Base-by-base conservation (phyloP, 2,797 vertebrate genomes). In the Pygocentrus nattereri region DNA sequence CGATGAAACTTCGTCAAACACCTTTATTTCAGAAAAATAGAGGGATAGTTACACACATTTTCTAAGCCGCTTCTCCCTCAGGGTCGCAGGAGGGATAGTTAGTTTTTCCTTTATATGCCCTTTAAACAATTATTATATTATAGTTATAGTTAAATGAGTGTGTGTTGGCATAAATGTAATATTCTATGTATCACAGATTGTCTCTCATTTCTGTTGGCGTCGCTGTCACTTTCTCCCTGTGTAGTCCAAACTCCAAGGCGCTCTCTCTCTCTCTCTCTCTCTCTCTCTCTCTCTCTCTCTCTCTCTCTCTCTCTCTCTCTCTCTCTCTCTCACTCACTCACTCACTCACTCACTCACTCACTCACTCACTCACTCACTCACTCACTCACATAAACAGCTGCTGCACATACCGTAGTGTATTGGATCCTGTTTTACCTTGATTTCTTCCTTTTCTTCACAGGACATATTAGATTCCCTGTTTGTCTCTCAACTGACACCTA, bases 191-290 rank as follows among this genome's bases (percentile, higher is more conserved):
- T 49, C 67, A 47, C 12, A 69, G 41, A 6, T 38, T 38, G 34
- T 6, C 19, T 49, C 38, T 7, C 18, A n/a, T 47, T 2, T 47
- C 67, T 41, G 34, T 69, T 25, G 3, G 16, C 47, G 50, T 7
- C 18, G 6, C n/a, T 47, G n/a, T 47, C 67, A 18, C 62, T 72
- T 25, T 56, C 86, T 86, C 76, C 76, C 13, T 52, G 47, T 52
- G 4, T 69, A 89, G 93, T 93, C 88, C 92, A 93, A 94, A 93
- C 87, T 94, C 91, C 91, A 92, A 91, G 88, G 91, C 85, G 85
- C 38, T 25, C 4, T 3, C 44, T 21, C n/a, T 49, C 38, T 27
- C 44, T 62, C 44, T 25, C 38, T 27, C 44, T 50, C 50, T 64
- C 75, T 27, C 80, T 62, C 30, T 72, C 50, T 77, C 34, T 69